A percentile compares a stretch with the other conserved stretches of the same genome.
phyloP scores from a whole-genome alignment of 2,797 vertebrate species.

The Pristis pectinata region DNA sequence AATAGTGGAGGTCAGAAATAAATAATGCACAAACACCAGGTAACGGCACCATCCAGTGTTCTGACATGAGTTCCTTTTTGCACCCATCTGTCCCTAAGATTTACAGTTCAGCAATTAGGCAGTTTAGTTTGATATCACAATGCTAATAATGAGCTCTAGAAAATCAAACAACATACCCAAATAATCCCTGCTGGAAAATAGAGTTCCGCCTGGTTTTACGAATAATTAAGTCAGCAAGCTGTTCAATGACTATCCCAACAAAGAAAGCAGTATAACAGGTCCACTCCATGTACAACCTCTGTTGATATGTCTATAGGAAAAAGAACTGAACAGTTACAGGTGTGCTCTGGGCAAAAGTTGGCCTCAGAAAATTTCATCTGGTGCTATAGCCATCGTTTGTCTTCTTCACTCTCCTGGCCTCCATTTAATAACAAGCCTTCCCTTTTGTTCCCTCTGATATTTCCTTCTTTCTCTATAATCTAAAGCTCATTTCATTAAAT shows the following conservation, averaged over 20 bases:
- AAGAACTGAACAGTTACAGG: neutral
- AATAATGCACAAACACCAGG: too few species aligned
- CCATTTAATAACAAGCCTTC: neutral
- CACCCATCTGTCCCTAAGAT: neutral
- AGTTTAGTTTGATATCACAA: neutral
- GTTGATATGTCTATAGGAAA: conserved; percentile 55
- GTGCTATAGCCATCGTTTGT: neutral
- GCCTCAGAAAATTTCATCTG: neutral
- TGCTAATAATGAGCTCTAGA: neutral
- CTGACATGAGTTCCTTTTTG: neutral
- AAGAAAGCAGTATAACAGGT: conserved; percentile 65
- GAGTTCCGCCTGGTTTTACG: conserved; percentile 67
- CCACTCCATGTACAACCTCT: conserved; percentile 59
- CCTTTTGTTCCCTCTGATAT: neutral
- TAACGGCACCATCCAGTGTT: neutral
- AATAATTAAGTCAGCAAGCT: conserved; percentile 67
- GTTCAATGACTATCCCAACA: conserved; percentile 62
- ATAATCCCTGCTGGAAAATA: conserved; percentile 63
- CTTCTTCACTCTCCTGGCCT: too few species aligned
- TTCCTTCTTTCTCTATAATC: neutral
- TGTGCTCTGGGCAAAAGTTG: neutral
- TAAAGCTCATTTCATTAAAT: neutral
- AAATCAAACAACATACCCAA: conserved; percentile 50
- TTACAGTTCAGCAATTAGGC: neutral
- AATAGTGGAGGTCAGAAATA: neutral